phyloP scores from a whole-genome alignment of 2,888 invertebrate genomes.

The Lochmaea capreae region DNA sequence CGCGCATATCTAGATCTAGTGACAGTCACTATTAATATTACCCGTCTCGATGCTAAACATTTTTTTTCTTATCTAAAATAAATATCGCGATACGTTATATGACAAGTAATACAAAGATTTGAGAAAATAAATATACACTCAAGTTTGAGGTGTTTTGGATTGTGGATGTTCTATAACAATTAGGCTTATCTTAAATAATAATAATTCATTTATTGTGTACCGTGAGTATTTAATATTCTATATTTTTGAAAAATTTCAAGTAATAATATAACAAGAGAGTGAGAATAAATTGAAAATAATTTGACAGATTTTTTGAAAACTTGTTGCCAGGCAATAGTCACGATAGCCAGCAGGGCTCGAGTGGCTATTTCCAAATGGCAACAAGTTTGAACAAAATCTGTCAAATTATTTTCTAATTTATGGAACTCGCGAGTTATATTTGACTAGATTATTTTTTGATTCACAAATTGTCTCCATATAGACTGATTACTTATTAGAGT shows the following conservation, averaged over 20 bases:
- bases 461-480: too few relatives aligned
- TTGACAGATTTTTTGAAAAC: too few relatives aligned
- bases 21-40: slow-evolving; percentile 13
- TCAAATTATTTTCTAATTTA: too few relatives aligned
- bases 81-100: slow-evolving; percentile 27
- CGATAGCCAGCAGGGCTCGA: too few relatives aligned
- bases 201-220: neutral
- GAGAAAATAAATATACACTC: neutral
- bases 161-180: neutral
- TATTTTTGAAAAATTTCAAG: neutral
- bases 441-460: too few relatives aligned
- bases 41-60: slow-evolving; percentile 18
- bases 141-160: neutral
- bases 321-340: too few relatives aligned
- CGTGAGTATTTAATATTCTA: neutral
- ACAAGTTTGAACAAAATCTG: too few relatives aligned
- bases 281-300: too few relatives aligned
- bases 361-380: too few relatives aligned
- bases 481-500: too few relatives aligned
- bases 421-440: too few relatives aligned
- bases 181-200: neutral
- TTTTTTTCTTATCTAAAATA: slow-evolving; percentile 20
- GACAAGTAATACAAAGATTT: slow-evolving; percentile 13
- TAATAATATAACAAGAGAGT: too few relatives aligned
- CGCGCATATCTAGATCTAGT: slow-evolving; percentile 14